Base-by-base conservation (phyloP, 2,888 invertebrate genomes). In the Eupithecia centaureata region DNA sequence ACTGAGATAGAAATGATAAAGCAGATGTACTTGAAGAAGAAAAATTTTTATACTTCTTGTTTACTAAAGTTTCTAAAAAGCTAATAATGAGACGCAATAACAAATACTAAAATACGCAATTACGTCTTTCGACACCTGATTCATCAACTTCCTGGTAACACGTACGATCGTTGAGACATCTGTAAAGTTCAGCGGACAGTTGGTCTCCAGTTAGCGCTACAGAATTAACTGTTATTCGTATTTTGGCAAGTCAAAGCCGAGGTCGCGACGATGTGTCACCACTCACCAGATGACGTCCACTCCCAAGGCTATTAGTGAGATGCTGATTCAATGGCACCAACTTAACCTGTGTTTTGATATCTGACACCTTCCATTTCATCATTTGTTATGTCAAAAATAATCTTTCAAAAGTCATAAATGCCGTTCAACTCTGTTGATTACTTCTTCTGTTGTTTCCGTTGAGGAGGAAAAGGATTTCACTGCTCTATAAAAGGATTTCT, bases 191-290 rank as follows among this genome's bases (percentile, higher is more conserved):
- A 18, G 57, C 5, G 13, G 63, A 65, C 72, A 70, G 58, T 67
- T 57, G 56, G 65, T 72, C 67, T 71, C 75, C 76, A 76, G 73
- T 77, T 72, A 73, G 73, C 71, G 75, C 72, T 76, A 69, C 77
- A 70, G 74, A 82, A 80, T 82, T 78, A 82, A 80, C 82, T 73
- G 77, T 72, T 73, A 68, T 67, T 74, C 65, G 71, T 71, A 72
- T 79, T 79, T 83, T 83, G 84, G 81, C 83, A 80, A 82, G 82
- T 84, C 78, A 76, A 76, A 76, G 73, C 72, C 83, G 80, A 83
- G 82, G 82, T 77, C 79, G 78, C 60, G 65, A 18, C 67, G 68
- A 68, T 83, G 83, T 82, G 82, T 82, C 82, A 82, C 42, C 42
- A n/a, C 42, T 30, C 47, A 47, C 73, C 70, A 61, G 56, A 47